Evolutionary conservation across 2,797 vertebrate species (phyloP), one percentile per base, ranked within the genome.

Genomic region (Coregonus suidteri): DNA sequence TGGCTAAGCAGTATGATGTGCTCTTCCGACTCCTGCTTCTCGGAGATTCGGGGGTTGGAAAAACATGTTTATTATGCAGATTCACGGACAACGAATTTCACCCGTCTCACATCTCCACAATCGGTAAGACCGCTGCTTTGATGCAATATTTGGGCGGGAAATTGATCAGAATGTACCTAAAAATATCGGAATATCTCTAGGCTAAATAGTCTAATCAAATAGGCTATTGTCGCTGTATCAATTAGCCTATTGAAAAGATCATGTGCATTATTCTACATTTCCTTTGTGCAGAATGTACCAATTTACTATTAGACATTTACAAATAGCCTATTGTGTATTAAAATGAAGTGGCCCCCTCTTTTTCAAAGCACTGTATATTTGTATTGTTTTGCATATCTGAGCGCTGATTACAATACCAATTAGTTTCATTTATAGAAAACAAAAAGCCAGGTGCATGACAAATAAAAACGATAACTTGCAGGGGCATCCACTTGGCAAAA

Each of bases 61-160:
- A 99, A 95, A 99, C 97, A 91, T 99, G 97, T 90, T 93, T 99
- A 89, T 93, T 98, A 74, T 98, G 97, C 95, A 95, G 97, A 92
- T 98, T 98, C 93, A 98, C 97, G 84, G 97, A 99, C 95, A 98
- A 98, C 93, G 96, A 97, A 91, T 99, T 99, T 88, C 97, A 99
- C 91, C 95, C 97, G 72, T 96, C 98, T 81, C 97, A 99, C 91
- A 99, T 99, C 93, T 99, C 98, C 88, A 99, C 97, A 83, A 99
- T 99, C 91, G 97, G 97, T 98, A 96, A 97, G 96, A 86, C 73
- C 37, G 11, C 37, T 37, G 7, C 75, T 68, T 69, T 77, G 31
- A 71, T 7, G 30, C 16, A 56, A 73, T n/a, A 71, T 66, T 25
- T 47, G n/a, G 11, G 15, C 11, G 20, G 14, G 2, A 35, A 35